Conservation (phyloP, 1,140 invertebrate species). For the Sminthurinus signatus region DNA sequence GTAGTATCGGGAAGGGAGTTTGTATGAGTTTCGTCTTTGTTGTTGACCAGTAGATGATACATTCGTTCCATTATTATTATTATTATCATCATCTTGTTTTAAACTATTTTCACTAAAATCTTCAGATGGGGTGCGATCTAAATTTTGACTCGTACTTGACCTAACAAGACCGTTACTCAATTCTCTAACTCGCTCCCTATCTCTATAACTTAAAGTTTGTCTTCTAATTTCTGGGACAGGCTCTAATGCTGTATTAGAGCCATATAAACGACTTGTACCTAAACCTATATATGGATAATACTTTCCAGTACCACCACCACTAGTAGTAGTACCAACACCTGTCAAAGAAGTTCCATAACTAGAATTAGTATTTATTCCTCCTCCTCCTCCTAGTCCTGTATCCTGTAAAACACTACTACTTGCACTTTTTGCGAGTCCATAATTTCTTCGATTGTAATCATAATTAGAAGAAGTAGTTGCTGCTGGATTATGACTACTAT, state of each 20-base stretch:
- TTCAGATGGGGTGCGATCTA: slow-evolving; percentile 18
- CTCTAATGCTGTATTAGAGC: slow-evolving; percentile 28
- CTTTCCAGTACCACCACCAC: slow-evolving; percentile 13
- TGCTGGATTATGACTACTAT: neutral
- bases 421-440: slow-evolving; percentile 38
- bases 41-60: neutral
- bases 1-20: slow-evolving; percentile 37
- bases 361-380: neutral
- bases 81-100: slow-evolving; percentile 12
- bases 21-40: slow-evolving; percentile 27
- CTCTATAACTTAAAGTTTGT: slow-evolving; percentile 13
- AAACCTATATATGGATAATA: slow-evolving; percentile 27
- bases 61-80: neutral
- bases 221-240: slow-evolving; percentile 26
- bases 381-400: slow-evolving; percentile 13
- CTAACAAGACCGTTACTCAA: slow-evolving; percentile 18
- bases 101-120: slow-evolving; percentile 18
- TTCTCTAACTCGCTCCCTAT: slow-evolving; percentile 14
- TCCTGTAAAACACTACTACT: slow-evolving; percentile 38
- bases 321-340: neutral
- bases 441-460: slow-evolving; percentile 21
- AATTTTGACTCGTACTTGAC: slow-evolving; percentile 24
- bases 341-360: neutral
- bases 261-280: slow-evolving; percentile 19
- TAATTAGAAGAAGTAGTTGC: neutral